Base-by-base conservation (phyloP, 2,888 invertebrate species). In the Tiliacea citrago region DNA sequence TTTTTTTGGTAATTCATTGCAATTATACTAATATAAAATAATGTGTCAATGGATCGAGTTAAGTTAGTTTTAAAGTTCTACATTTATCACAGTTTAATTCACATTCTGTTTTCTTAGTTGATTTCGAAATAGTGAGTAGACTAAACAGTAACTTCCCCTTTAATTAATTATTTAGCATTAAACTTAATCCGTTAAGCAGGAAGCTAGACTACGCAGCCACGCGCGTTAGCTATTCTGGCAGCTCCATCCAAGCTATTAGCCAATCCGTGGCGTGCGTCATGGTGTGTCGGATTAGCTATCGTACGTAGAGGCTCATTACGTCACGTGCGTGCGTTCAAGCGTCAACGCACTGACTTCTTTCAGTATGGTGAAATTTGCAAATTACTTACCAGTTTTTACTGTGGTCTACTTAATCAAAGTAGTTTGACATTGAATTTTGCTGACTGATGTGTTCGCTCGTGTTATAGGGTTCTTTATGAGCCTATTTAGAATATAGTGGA, bases 161-260 rank as follows among this genome's bases (percentile, higher is more conserved):
- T 13, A 70, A 57, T 70, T 60, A 47, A 69, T 75, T 45, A 84
- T 35, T 57, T 9, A 68, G 39, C 58, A 51, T 72, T 82, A 12
- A 57, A 39, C 49, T 24, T 61, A 82, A 81, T 73, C 81, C 76
- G 13, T 57, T 80, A 58, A 84, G 70, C 68, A 83, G 81, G 70
- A 72, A 75, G 55, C 58, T 80, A 16, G 35, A 45, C 51, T n/a
- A 16, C 68, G 53, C 75, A 81, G 39, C 24, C 55, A 76, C 16
- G 81, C 72, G 63, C n/a, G 60, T 47, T 42, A 72, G 21, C 84
- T 81, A 73, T 81, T 76, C 81, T 42, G 85, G 81, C 74, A 24
- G 68, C 66, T 71, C 35, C 73, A 45, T 61, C 29, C 66, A 69
- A 45, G 66, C 71, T 79, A 62, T 79, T 75, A 82, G 67, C 83